Evolutionary conservation across 1,140 invertebrate genomes (phyloP).

Genomic region (Conopomorpha cramerella): DNA sequence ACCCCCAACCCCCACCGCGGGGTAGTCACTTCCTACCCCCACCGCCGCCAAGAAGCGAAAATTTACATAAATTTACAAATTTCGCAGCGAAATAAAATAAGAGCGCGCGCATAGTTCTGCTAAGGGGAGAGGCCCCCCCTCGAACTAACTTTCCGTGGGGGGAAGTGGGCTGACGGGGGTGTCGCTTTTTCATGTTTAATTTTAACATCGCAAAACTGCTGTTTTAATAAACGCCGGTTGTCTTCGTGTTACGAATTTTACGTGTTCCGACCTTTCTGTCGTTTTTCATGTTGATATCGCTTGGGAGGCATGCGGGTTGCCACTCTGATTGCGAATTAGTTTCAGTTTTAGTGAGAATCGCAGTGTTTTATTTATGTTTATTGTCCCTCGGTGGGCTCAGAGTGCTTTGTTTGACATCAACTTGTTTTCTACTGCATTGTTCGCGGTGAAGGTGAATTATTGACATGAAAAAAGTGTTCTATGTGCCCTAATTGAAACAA

Average conservation of each 20-base stretch:
- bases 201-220: conserved; percentile 51
- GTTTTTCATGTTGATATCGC: too few species aligned
- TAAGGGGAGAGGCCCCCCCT: conserved; percentile 6
- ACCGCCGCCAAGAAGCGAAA: conserved; percentile 39
- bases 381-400: too few species aligned
- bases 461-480: too few species aligned
- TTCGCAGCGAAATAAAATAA: conserved; percentile 45
- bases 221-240: conserved; percentile 51
- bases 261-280: too few species aligned
- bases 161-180: conserved; percentile 9
- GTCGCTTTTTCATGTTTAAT: conserved; percentile 57
- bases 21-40: conserved; percentile 19
- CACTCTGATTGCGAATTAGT: too few species aligned
- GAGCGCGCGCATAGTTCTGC: not conserved
- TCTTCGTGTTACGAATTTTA: conserved; percentile 47
- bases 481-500: too few species aligned
- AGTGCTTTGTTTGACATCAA: too few species aligned
- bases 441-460: too few species aligned
- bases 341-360: too few species aligned
- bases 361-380: too few species aligned
- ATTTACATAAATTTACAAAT: conserved; percentile 60
- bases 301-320: too few species aligned
- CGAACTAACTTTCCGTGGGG: not conserved
- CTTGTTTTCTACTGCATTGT: too few species aligned
- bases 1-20: not conserved